phyloP scores from a whole-genome alignment of 2,888 invertebrate genomes.

The Tipula confusa region DNA sequence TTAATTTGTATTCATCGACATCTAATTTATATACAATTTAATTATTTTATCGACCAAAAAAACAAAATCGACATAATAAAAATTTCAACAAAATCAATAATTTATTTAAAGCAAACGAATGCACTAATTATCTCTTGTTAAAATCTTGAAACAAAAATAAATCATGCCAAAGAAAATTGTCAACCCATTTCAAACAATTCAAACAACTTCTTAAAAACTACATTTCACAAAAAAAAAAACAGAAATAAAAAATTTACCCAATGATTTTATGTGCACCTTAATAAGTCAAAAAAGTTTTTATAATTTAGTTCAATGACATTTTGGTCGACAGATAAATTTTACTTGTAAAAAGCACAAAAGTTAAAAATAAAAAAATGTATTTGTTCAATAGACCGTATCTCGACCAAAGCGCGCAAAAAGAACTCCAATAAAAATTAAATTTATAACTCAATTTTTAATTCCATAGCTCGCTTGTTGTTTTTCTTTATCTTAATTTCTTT shows the following conservation, averaged over 20 bases:
- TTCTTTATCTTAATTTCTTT: neutral
- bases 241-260: neutral
- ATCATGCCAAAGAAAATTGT: neutral
- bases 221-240: neutral
- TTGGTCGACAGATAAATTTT: neutral
- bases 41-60: no score
- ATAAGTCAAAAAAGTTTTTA: slow-evolving; percentile 16
- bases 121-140: slow-evolving; percentile 9
- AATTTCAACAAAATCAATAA: neutral
- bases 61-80: neutral
- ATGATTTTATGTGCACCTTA: neutral
- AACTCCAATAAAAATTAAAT: slow-evolving; percentile 12
- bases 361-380: neutral
- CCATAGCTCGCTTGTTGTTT: neutral
- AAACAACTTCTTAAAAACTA: neutral
- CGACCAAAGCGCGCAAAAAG: neutral
- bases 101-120: neutral
- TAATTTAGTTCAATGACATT: neutral
- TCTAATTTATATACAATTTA: neutral
- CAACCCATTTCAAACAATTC: slow-evolving; percentile 7
- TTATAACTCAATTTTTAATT: slow-evolving; percentile 20
- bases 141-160: neutral
- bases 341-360: neutral
- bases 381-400: neutral
- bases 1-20: neutral